Evolutionary conservation across 2,888 invertebrate species (phyloP), one percentile per base, ranked within the genome.

Genomic region (Ceraclea dissimilis): DNA sequence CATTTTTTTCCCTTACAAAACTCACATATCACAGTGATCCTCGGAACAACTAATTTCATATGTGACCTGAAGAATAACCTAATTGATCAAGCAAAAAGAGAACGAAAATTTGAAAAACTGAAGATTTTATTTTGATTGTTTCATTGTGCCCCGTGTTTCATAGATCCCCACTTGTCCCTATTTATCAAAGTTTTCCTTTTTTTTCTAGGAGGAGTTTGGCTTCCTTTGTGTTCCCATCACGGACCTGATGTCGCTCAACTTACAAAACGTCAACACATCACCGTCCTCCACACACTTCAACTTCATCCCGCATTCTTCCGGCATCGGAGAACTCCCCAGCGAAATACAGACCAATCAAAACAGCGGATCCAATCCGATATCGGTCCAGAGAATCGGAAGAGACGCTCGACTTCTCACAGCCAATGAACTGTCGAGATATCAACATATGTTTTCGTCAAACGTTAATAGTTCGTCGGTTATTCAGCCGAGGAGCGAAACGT

Each of bases 301-400:
- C 50, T 59, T 69, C 16, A 63, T 70, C 2, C 71, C 70, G 2
- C 59, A 56, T 19, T 67, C 69, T 5, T 55, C 68, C 2, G 57
- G 67, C 1, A 63, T 68, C 0, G 65, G 67, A 10, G 59, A 67
- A 56, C 50, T 61, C 11, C 57, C 59, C 13, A 54, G 44, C 34
- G 61, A 61, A 20, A 33, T n/a, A 58, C 67, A 5, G 63, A 66
- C 39, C 64, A 63, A 39, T 64, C 65, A 43, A 64, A 64, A 43
- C 71, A 69, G 56, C n/a, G 16, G 63, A 63, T 51, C 65, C 48
- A 67, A 77, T 1, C 80, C 79, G 60, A 79, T 81, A 60, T 76
- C 81, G 1, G 79, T 82, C 8, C 81, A 81, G 59, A 68, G 79
- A 56, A 74, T 82, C 19, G 79, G 79, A 2, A 70, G 79, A 17